Evolutionary conservation across 1,140 invertebrate species (phyloP), one percentile per base, ranked within the genome.

Genomic region (Heliconius hewitsoni): DNA sequence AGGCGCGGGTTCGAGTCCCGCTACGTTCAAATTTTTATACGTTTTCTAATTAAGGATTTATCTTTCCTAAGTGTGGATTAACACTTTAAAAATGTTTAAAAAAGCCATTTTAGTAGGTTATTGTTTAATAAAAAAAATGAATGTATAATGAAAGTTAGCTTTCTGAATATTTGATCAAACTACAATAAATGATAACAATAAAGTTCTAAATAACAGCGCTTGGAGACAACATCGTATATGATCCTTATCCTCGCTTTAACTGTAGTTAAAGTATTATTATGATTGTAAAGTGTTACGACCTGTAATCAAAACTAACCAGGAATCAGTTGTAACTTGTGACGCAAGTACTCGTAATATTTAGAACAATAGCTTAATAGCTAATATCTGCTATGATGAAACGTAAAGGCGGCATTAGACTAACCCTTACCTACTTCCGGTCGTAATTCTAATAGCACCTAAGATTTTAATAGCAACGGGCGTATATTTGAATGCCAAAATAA

Each of bases 251-350:
- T 84, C 77, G 80, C 76, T 77, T 86, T 87, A 87, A 88, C 84
- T 84, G 82, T 85, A 89, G 86, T 92, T 87, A 91, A 94, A 94
- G 93, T 92, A 93, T 91, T 92, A 92, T 93, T 93, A 86, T 88
- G 84, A 89, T 88, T 88, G 89, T 91, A 90, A 94, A 94, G 84
- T 84, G 90, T 94, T 93, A 94, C 82, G 89, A 89, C 81, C 77
- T 73, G 79, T 87, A 85, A 90, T 91, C 92, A 89, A 93, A 90
- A 91, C 87, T 90, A 89, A 91, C 92, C 92, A 79, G 86, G 81
- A 85, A 82, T 81, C 83, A 83, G 79, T 87, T 84, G 79, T 80
- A 85, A 84, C 82, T 84, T 81, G 81, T 83, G 81, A 46, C 13
- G 42, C 42, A 46, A 46, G 42, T 3, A 3, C 42, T 46, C 13